Conservation (phyloP, 2,797 vertebrate species). For the Periparus ater region DNA sequence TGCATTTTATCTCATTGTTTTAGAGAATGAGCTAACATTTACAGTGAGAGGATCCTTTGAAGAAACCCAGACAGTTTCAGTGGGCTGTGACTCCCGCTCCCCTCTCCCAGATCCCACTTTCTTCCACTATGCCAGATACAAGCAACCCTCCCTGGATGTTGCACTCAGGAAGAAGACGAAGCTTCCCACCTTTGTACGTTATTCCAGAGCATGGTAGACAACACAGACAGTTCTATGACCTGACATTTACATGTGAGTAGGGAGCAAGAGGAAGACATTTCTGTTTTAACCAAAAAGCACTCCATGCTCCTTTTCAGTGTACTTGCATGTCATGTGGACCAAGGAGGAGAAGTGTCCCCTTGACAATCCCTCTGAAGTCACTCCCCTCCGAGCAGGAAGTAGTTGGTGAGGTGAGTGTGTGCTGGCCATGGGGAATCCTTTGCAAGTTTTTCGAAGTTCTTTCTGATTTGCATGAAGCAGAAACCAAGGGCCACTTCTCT, state of each 20-base stretch:
- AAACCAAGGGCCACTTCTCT: background rate
- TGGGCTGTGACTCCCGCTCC: background rate
- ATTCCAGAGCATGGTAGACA: background rate
- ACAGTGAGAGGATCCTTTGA: constrained; percentile 82
- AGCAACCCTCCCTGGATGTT: constrained; percentile 66
- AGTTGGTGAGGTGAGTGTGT: constrained; percentile 58
- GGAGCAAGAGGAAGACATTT: background rate
- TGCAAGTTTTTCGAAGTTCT: background rate
- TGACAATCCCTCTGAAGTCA: constrained; percentile 51
- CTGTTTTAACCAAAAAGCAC: background rate
- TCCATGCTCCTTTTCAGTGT: constrained; percentile 51
- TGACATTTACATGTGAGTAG: background rate
- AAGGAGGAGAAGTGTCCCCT: background rate
- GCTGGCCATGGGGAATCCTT: background rate
- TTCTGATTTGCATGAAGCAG: background rate
- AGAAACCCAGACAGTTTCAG: constrained; percentile 63
- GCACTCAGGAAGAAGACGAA: constrained; percentile 43
- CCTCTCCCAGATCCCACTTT: background rate
- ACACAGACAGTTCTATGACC: background rate
- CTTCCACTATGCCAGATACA: constrained; percentile 82
- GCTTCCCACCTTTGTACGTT: constrained; percentile 58
- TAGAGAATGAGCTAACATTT: constrained; percentile 74
- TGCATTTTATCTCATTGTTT: constrained; percentile 5
- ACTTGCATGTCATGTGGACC: background rate
- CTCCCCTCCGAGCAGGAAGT: background rate